Evolutionary conservation across 2,888 invertebrate genomes (phyloP), one percentile per base, ranked within the genome.

Genomic region (Notocelia uddmanniana): DNA sequence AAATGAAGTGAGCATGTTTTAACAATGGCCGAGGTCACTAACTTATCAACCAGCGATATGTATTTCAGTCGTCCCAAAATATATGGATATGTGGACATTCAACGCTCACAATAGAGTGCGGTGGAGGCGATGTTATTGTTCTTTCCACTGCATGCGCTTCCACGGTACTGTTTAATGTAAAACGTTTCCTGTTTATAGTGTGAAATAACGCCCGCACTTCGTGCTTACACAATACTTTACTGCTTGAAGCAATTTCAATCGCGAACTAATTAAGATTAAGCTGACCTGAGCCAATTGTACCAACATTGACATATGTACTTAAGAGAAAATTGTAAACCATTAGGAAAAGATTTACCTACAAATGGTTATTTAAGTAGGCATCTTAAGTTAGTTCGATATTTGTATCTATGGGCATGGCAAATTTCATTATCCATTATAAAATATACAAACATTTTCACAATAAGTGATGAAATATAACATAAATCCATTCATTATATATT

Each of bases 91-190:
- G 67, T 73, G 78, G 80, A 79, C 77, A 80, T 75, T 74, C 73
- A 76, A 75, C 70, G 75, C 68, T 78, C 76, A 83, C 83, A 85
- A 85, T 82, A 76, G 79, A 73, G 67, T 45, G 74, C 78, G 74
- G 77, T 75, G 77, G 74, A 79, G 74, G 75, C 76, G 75, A 75
- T 81, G 80, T 80, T 82, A 83, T 83, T 83, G 80, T 81, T 83
- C 77, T 79, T 81, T 79, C 74, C 63, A 41, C 54, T 50, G 75
- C 76, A 77, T 74, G 76, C 78, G 75, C 76, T 78, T 77, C 74
- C 74, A 76, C 76, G 75, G 69, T 71, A 69, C 72, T 77, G 78
- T 79, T 80, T 81, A 79, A 79, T 78, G 74, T 76, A 79, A 78
- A 79, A 75, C 75, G 74, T 74, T 80, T 79, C 77, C 78, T 79